phyloP scores from a whole-genome alignment of 2,888 invertebrate genomes.

The Leuctra nigra region DNA sequence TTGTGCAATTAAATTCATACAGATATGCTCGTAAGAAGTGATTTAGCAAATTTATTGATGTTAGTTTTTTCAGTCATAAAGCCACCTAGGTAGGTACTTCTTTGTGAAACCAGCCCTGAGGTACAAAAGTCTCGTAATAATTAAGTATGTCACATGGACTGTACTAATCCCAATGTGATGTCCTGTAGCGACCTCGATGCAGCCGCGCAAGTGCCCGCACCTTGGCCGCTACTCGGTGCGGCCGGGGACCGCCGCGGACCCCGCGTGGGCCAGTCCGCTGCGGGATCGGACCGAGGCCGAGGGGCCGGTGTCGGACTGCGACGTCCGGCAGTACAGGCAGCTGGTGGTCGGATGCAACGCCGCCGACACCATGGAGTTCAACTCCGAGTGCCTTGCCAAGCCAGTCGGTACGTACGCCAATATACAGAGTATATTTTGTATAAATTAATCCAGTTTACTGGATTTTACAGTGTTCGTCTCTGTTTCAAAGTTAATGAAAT shows the following conservation, averaged over 20 bases:
- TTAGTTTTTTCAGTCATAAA: too few species aligned
- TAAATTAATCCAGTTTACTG: too few species aligned
- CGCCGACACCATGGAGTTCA: constrained; percentile 40
- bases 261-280: not conserved
- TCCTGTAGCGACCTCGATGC: constrained; percentile 53
- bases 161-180: constrained; percentile 8
- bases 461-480: too few species aligned
- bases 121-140: too few species aligned
- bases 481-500: too few species aligned
- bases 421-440: too few species aligned
- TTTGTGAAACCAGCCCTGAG: too few species aligned
- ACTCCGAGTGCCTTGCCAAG: constrained; percentile 36
- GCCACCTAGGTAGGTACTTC: too few species aligned
- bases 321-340: constrained; percentile 48
- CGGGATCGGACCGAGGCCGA: not conserved
- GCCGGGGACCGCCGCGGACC: not conserved
- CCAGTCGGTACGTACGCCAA: constrained; percentile 44
- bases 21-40: too few species aligned
- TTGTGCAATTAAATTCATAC: too few species aligned
- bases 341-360: constrained; percentile 53
- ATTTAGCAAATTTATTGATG: too few species aligned
- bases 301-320: constrained; percentile 40
- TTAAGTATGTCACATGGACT: too few species aligned
- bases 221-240: not conserved
- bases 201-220: constrained; percentile 38